Base-by-base conservation (phyloP, 53 echinoderm and acorn worm species). In the Crossaster papposus region DNA sequence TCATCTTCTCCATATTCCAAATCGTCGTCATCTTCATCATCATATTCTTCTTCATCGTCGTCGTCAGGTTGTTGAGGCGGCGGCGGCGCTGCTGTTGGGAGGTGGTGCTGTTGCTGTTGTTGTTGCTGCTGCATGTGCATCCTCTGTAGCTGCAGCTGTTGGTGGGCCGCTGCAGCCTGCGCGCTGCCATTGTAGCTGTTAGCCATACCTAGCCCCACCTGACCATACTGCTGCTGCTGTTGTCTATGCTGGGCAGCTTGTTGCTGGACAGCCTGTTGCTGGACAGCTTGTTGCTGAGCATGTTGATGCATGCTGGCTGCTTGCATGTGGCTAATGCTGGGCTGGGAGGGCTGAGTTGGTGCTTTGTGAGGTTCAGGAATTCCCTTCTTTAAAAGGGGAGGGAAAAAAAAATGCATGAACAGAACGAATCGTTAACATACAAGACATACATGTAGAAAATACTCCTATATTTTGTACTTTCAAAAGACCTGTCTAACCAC, bases 21-120 rank as follows among this genome's bases (percentile, higher is more conserved):
- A 90, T 90, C 90, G 10, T 90, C 90, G 20, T 90, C 90, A 51
- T 90, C 90, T 30, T 90, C 90, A 12, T 90, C 90, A 33, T 90
- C 90, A 26, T 76, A 90, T 12, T 90, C 90, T 0, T 90, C 90
- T 0, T 90, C 90, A 1, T 90, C 90, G 13, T 87, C 87, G 18
- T 87, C 87, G 14, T 87, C 87, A 1, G 55, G 63, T n/a, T 75
- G 76, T 53, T 73, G 72, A 29, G 30, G 76, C 77, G 58, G 76
- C 53, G 85, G 72, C 37, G 30, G 76, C 77, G 58, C 32, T 13
- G 55, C 31, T 55, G 22, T 20, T 14, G 65, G 58, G 58, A 58
- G 58, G 55, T 87, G 87, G 11, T 87, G 87, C 73, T 85, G 85
- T 18, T 85, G 85, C 63, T 74, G 75, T 30, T 86, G 86, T 62